phyloP scores from a whole-genome alignment of 2,797 vertebrate genomes.

The Sebastes paucispinis region DNA sequence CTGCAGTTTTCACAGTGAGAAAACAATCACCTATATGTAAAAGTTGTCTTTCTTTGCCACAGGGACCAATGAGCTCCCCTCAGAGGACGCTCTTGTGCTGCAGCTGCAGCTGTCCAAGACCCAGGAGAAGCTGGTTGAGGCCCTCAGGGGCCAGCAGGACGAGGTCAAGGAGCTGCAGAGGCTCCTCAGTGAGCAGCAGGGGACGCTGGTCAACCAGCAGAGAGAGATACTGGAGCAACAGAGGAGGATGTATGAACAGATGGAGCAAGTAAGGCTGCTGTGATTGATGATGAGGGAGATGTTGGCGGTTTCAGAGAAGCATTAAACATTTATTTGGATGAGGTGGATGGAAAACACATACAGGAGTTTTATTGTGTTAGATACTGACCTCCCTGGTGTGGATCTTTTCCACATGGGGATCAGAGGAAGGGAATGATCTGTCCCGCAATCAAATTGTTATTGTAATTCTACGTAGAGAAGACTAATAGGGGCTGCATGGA shows the following conservation, averaged over 20 bases:
- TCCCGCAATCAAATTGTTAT: background rate
- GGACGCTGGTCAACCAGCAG: constrained; percentile 84
- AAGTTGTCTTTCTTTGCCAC: constrained; percentile 9
- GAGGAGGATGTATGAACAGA: constrained; percentile 87
- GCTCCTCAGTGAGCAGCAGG: constrained; percentile 86
- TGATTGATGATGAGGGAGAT: background rate
- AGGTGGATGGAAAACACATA: constrained; percentile 1
- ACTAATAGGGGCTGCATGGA: too few relatives aligned
- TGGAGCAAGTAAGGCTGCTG: constrained; percentile 81
- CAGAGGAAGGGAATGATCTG: background rate
- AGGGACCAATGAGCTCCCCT: constrained; percentile 89
- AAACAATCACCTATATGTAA: background rate
- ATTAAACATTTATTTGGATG: background rate
- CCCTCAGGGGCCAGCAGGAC: constrained; percentile 85
- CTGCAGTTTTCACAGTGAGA: background rate
- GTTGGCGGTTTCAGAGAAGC: background rate
- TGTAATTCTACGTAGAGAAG: background rate
- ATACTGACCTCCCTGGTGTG: background rate
- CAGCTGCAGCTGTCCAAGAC: constrained; percentile 88
- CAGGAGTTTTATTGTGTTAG: background rate
- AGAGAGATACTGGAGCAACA: constrained; percentile 88
- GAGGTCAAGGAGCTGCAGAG: constrained; percentile 85
- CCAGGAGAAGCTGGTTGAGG: constrained; percentile 88
- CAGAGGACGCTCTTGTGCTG: constrained; percentile 87
- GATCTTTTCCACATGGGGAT: background rate